phyloP scores from a whole-genome alignment of 2,797 vertebrate species.

The Helostoma temminkii region DNA sequence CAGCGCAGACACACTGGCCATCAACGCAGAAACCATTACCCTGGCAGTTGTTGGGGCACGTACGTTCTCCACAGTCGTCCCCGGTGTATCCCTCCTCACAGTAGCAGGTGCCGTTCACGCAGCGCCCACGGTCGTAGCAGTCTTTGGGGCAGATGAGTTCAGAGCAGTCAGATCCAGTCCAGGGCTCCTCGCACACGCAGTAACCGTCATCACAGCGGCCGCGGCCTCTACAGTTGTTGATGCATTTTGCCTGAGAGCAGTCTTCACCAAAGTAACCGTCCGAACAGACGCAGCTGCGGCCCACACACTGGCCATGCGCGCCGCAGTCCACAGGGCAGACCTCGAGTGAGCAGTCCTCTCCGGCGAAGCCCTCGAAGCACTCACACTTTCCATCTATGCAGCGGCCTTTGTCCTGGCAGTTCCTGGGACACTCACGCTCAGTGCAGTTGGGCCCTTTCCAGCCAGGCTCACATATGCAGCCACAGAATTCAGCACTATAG shows the following conservation, averaged over 20 bases:
- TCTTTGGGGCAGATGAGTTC: constrained; percentile 92
- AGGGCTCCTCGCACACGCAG: constrained; percentile 89
- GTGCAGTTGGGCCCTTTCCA: constrained; percentile 91
- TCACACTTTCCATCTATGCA: constrained; percentile 89
- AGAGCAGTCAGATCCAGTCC: constrained; percentile 89
- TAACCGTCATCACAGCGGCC: constrained; percentile 89
- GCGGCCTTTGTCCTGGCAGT: constrained; percentile 90
- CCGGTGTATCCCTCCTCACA: constrained; percentile 91
- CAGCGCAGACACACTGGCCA: constrained; percentile 87
- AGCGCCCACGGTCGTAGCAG: constrained; percentile 92
- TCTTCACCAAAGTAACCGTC: constrained; percentile 87
- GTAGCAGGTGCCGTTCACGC: constrained; percentile 91
- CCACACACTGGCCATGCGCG: constrained; percentile 84
- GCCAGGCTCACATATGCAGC: constrained; percentile 88
- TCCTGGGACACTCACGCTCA: constrained; percentile 83
- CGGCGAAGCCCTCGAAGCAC: constrained; percentile 90
- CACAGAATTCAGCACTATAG: constrained; percentile 87
- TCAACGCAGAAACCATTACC: constrained; percentile 88
- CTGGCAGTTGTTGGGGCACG: constrained; percentile 87
- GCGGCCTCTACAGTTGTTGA: constrained; percentile 86
- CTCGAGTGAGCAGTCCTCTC: constrained; percentile 85
- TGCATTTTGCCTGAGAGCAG: constrained; percentile 88
- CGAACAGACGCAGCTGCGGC: constrained; percentile 84
- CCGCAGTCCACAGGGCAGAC: constrained; percentile 86
- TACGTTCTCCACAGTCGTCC: constrained; percentile 86